Evolutionary conservation across 1,140 invertebrate species (phyloP), one percentile per base, ranked within the genome.

Genomic region (Limonius californicus): DNA sequence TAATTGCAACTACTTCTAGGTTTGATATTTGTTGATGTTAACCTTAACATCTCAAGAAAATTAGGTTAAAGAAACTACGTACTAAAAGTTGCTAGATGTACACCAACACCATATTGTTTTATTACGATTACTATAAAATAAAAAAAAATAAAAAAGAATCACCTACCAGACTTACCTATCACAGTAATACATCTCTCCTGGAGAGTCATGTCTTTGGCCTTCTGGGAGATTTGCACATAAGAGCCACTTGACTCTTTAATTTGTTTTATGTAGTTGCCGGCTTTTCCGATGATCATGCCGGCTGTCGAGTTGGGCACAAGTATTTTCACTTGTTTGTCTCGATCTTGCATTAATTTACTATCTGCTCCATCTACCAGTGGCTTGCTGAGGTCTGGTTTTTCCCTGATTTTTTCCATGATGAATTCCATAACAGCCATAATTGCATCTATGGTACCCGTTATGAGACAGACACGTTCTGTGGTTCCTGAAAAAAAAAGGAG

Each of bases 221-320:
- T 99, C 79, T 98, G 96, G 72, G 95, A 98, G 73, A 99, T 96
- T 82, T 98, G 96, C 68, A 99, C 94, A 80, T 97, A 98, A 63
- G 95, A 96, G 66, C 95, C 94, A 73, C 91, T 97, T 74, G 92
- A 89, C 78, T 99, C 96, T 80, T 98, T 98, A 70, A 99, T 95
- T 80, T 98, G 95, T 80, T 98, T 98, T 69, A 99, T 98, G 74
- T 92, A 98, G 78, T 92, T 93, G 56, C 97, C 97, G 61, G 89
- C 94, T 80, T 99, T 99, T 67, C 97, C 97, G 75, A 98, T 99
- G 67, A 99, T 97, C 95, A 99, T 98, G 66, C 97, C 97, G 65
- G 96, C 97, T 12, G 96, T 98, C 62, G 92, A 97, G 78, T 99
- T 99, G 63, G 97, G 97, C 73, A 99, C 95, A 69, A 99, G 81